Conservation (phyloP, 2,888 invertebrate genomes). For the Pimpla rufipes region DNA sequence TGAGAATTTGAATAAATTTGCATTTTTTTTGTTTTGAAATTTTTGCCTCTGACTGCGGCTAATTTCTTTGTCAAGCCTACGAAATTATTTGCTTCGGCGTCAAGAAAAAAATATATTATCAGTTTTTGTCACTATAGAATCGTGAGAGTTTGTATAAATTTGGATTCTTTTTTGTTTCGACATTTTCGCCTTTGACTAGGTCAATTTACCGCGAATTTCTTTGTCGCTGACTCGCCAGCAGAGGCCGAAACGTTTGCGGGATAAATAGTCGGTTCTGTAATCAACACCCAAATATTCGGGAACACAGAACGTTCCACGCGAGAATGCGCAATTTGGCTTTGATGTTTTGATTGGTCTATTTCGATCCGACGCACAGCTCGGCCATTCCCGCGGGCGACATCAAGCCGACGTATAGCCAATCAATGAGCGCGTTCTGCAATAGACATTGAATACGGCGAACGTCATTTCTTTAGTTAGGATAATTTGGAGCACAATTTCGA, state of each 20-base stretch:
- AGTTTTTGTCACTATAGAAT: no score
- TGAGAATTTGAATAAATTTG: no score
- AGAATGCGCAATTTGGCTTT: background rate
- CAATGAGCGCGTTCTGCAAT: background rate
- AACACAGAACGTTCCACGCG: background rate
- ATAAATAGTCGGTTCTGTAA: background rate
- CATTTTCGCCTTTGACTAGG: background rate
- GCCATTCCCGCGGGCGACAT: background rate
- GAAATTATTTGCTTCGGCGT: no score
- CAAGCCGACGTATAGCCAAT: background rate
- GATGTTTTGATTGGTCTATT: background rate
- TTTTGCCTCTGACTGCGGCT: no score
- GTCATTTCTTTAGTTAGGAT: background rate
- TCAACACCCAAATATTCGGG: background rate
- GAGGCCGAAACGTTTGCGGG: background rate
- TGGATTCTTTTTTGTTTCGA: background rate
- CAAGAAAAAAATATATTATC: no score
- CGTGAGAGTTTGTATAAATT: no score
- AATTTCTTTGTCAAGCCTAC: background rate
- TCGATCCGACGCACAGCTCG: background rate
- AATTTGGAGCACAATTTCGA: no score
- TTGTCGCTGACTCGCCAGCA: background rate
- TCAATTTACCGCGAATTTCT: background rate
- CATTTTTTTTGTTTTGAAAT: background rate
- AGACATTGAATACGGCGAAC: background rate